Conservation (phyloP, 92 coral and sea anemone genomes). For the Actinernus sp. region DNA sequence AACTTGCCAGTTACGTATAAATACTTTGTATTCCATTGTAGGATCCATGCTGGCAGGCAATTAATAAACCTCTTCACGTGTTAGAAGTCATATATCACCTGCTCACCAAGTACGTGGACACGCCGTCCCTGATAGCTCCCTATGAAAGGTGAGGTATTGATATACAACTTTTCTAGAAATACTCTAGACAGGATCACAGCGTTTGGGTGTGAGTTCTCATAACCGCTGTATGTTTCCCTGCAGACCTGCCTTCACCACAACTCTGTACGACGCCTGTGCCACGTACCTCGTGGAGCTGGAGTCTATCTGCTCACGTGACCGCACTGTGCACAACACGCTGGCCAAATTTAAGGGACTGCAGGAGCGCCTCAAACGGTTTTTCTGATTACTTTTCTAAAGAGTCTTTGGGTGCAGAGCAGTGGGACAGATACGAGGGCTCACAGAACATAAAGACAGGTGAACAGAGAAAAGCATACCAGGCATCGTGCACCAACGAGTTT, state of each 20-base stretch:
- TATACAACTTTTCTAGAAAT: no score
- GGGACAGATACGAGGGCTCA: no score
- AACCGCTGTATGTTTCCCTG: no score
- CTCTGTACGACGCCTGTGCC: constrained; percentile 98
- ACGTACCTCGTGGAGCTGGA: constrained; percentile 95
- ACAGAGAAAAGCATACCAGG: no score
- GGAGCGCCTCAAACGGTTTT: constrained; percentile 87
- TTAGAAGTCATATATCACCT: constrained; percentile 90
- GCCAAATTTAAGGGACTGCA: constrained; percentile 88
- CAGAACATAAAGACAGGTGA: no score
- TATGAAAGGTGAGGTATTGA: constrained; percentile 92
- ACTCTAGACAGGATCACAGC: no score
- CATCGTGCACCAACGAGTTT: no score
- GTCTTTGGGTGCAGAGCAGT: no score
- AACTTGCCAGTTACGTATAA: no score
- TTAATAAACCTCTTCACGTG: constrained; percentile 83
- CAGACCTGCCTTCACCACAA: constrained; percentile 94
- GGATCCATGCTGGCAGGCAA: constrained; percentile 96
- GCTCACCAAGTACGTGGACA: constrained; percentile 75
- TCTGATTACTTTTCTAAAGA: no score
- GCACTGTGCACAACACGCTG: constrained; percentile 85
- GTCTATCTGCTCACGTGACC: constrained; percentile 94
- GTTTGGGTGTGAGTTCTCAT: no score
- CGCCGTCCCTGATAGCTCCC: constrained; percentile 86
- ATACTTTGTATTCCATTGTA: no score